Conservation (phyloP, 92 coral and sea anemone genomes). For the Epizoanthus scotinus region DNA sequence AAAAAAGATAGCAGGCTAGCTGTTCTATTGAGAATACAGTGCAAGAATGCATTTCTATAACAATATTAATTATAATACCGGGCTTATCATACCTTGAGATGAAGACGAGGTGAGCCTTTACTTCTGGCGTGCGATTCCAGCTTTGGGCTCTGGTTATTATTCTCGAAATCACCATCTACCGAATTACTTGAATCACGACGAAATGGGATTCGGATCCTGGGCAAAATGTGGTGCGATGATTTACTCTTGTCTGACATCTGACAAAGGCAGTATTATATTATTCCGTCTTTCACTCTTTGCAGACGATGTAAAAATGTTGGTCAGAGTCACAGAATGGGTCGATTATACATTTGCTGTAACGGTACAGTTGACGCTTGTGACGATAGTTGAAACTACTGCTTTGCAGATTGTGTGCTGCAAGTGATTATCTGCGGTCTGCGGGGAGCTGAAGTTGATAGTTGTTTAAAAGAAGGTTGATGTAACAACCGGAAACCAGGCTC, state of each 20-base stretch:
- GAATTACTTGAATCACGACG: conserved; percentile 16
- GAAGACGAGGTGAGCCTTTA: background rate
- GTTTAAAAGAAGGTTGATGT: no score
- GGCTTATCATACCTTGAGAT: background rate
- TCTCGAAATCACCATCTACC: conserved; percentile 13
- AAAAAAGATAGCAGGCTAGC: background rate
- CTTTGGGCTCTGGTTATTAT: conserved; percentile 26
- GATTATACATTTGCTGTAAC: no score
- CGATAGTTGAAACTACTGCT: no score
- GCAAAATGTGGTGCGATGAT: conserved; percentile 8
- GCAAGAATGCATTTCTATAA: background rate
- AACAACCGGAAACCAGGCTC: no score
- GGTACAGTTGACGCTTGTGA: no score
- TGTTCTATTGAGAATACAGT: background rate
- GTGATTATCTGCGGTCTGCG: no score
- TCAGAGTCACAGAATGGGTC: no score
- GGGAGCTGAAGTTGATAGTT: no score
- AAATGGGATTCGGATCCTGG: conserved; percentile 20
- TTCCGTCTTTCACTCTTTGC: no score
- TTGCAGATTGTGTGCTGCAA: no score
- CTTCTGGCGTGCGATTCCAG: background rate
- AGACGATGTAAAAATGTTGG: no score
- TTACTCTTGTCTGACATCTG: conserved; percentile 22
- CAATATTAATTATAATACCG: no score
- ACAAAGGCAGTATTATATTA: background rate